Evolutionary conservation across 2,888 invertebrate genomes (phyloP), one percentile per base, ranked within the genome.

Genomic region (Druceiella hillmani): DNA sequence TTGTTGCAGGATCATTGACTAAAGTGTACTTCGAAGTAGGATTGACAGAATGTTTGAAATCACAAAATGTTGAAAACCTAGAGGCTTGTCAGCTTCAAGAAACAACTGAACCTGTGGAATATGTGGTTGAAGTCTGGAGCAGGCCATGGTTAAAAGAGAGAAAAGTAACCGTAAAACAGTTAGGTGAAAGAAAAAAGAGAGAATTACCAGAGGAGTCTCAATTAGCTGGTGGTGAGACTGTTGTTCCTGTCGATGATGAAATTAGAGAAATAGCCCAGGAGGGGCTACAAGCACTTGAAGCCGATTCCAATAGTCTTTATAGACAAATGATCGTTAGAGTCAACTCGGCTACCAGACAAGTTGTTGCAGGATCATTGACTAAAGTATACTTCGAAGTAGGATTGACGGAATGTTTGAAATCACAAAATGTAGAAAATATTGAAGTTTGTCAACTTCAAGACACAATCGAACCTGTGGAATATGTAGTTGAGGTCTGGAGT

Each of bases 61-160:
- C 51, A 11, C 44, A 7, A 52, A 55, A 11, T 30, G 51, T 9
- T 33, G 41, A 2, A 10, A 51, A 51, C 14, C 47, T 45, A 3
- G 39, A 26, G 1, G 47, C 53, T 33, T 66, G 68, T 45, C 50
- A 58, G 40, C 43, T 66, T 16, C 44, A 62, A 35, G 48, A 55
- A 38, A 53, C 35, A 2, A 29, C 43, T 27, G 14, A 43, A 3
- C 6, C 9, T 13, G 27, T 37, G 31, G 24, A 41, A 29, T 69
- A 67, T 44, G 52, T 53, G 41, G 61, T 56, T 2, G 52, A 61
- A 48, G 52, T 67, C 29, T 80, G 78, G 79, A 72, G 77, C 31
- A 64, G 69, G 49, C 70, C 76, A 3, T 81, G 80, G 80, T 44
- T 75, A 33, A 64, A 72, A 31, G 63, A 70, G 33, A 63, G 63